Evolutionary conservation across 2,113 vertebrate species (phyloP).

Genomic region (Lutjanus erythropterus): DNA sequence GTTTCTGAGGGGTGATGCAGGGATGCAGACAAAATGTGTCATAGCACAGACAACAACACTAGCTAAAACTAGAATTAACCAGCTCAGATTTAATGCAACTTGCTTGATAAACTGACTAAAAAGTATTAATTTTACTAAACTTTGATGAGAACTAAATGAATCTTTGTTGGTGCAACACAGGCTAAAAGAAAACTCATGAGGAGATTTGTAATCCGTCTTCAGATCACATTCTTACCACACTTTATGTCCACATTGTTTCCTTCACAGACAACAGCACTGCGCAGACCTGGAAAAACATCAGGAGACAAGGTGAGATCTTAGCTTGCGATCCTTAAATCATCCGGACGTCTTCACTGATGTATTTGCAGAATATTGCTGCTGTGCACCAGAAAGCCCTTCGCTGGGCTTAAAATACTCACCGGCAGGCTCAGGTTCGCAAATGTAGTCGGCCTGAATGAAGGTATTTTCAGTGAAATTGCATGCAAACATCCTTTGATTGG

Average conservation of each 20-base stretch:
- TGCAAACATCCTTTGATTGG: rapidly evolving
- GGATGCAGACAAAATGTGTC: neutral
- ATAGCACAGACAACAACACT: neutral
- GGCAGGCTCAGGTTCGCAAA: rapidly evolving
- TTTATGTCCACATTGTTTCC: rapidly evolving
- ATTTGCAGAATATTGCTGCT: neutral
- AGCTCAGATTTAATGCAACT: neutral
- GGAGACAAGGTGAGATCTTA: neutral
- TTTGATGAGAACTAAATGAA: no score
- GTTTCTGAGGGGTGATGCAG: neutral
- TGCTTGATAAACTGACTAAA: neutral
- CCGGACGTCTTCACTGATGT: neutral
- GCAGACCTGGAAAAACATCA: neutral
- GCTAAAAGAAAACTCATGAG: no score
- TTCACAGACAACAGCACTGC: neutral
- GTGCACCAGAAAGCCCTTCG: neutral
- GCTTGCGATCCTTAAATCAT: neutral
- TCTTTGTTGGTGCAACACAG: no score
- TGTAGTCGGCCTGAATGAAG: neutral
- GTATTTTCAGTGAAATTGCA: rapidly evolving
- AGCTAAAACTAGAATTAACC: neutral
- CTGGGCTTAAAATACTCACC: neutral
- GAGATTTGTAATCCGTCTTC: no score
- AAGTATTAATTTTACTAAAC: no score
- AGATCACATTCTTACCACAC: conserved; percentile 20